phyloP scores from a whole-genome alignment of 2,888 invertebrate species.

The Noctua janthe region DNA sequence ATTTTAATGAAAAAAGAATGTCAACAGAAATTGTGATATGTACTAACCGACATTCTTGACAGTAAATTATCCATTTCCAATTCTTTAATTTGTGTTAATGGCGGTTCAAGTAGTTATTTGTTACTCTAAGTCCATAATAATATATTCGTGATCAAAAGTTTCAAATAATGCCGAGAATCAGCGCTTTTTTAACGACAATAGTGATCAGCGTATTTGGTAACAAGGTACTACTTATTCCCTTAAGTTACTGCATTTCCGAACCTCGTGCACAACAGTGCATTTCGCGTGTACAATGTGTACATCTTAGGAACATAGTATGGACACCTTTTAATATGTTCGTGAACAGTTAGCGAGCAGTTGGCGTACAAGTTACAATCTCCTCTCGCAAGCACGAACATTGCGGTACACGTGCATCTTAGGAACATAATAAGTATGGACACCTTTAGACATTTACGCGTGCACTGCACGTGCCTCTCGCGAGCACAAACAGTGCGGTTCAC shows the following conservation, averaged over 20 bases:
- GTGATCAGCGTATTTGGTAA: not conserved
- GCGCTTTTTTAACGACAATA: not conserved
- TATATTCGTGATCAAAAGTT: not conserved
- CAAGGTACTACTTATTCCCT: not conserved
- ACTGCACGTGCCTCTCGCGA: not conserved
- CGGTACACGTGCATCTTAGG: not conserved
- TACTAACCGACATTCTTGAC: conserved; percentile 11
- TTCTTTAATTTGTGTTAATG: not conserved
- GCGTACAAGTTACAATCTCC: not conserved
- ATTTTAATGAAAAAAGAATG: conserved; percentile 5
- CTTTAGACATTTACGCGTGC: not conserved
- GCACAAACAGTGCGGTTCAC: not conserved
- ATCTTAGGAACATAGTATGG: not conserved
- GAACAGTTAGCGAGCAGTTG: not conserved
- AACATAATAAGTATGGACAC: not conserved
- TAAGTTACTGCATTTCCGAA: no score
- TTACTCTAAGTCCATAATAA: not conserved
- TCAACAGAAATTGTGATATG: conserved; percentile 1
- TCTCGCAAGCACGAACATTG: not conserved
- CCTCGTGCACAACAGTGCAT: not conserved
- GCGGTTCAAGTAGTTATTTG: not conserved
- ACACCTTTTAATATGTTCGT: not conserved
- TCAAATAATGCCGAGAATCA: not conserved
- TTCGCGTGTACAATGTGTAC: not conserved
- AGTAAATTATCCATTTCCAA: not conserved